A percentile compares a stretch with the other conserved stretches of the same genome.
Evolutionary conservation across 2,113 vertebrate genomes (phyloP).

Genomic region (Apodemus sylvaticus): DNA sequence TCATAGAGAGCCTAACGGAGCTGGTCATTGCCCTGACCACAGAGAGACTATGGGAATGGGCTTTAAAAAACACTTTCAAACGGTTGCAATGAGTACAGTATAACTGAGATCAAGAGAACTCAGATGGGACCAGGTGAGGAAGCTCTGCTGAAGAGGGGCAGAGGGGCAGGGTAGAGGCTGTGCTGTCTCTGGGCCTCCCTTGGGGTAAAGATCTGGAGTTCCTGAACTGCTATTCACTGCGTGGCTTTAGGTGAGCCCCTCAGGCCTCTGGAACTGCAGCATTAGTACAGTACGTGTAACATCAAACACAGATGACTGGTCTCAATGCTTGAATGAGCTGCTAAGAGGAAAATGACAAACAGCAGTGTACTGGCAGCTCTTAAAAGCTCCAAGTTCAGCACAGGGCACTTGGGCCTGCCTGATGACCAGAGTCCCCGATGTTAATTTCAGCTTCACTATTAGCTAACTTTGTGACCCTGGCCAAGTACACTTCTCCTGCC

Average conservation of each 20-base stretch:
- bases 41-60: background rate
- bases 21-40: background rate
- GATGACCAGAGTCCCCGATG: background rate
- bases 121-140: background rate
- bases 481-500: background rate
- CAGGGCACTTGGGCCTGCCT: background rate
- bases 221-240: background rate
- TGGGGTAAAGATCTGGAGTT: background rate
- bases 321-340: background rate
- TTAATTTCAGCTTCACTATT: background rate
- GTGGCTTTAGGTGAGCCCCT: background rate
- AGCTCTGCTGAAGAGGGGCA: background rate
- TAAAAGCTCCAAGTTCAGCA: background rate
- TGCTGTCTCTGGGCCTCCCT: background rate
- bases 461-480: background rate
- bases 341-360: background rate
- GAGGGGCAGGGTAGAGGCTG: background rate
- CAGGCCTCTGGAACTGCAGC: background rate
- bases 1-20: background rate
- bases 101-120: background rate
- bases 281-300: background rate
- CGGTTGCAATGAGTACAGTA: background rate
- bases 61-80: background rate
- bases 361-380: background rate
- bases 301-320: background rate